phyloP scores from a whole-genome alignment of 2,113 vertebrate species.

The Coturnix japonica region DNA sequence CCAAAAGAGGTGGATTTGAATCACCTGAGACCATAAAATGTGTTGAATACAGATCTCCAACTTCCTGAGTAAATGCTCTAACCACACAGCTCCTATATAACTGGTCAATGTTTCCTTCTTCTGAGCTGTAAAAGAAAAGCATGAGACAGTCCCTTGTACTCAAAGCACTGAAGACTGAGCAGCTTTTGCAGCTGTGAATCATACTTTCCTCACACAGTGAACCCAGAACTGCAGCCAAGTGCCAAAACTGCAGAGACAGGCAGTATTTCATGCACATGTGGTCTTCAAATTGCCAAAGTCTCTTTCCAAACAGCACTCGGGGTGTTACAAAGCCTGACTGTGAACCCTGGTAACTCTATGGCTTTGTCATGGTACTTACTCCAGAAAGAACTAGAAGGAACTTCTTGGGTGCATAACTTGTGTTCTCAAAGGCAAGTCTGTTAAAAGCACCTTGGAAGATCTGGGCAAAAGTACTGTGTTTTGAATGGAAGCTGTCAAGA shows the following conservation, averaged over 20 bases:
- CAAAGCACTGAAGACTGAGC: neutral
- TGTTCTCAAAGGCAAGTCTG: neutral
- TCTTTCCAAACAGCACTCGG: neutral
- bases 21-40: neutral
- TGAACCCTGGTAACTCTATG: neutral
- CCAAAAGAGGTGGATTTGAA: neutral
- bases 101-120: neutral
- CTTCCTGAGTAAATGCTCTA: neutral
- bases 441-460: neutral
- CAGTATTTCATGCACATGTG: slow-evolving; percentile 25
- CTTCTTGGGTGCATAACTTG: neutral
- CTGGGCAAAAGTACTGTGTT: neutral
- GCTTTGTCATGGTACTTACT: neutral
- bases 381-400: neutral
- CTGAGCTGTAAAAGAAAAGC: neutral
- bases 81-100: neutral
- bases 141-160: neutral
- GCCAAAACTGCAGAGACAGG: neutral
- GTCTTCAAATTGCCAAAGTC: neutral
- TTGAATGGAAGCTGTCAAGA: neutral
- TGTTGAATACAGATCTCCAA: neutral
- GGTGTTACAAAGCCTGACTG: neutral
- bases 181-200: slow-evolving; percentile 24
- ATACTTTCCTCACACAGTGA: slow-evolving; percentile 12
- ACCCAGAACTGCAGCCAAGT: neutral